Base-by-base conservation (phyloP, 2,797 vertebrate genomes). In the Nothura maculosa region DNA sequence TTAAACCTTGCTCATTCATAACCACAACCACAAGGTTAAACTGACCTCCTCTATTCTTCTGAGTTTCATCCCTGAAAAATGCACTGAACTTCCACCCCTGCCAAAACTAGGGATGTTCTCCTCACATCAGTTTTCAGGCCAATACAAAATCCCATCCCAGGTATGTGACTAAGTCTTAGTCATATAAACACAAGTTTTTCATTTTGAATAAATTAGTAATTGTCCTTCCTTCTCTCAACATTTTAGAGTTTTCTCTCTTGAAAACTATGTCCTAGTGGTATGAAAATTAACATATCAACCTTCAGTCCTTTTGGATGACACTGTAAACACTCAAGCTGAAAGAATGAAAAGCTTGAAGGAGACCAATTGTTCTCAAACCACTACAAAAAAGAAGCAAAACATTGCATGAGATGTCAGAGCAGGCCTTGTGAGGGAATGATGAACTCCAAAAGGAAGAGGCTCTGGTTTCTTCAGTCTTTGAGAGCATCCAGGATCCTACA, bases 151-250 rank as follows among this genome's bases (percentile, higher is more conserved):
- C 78, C 87, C 92, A 85, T 88, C 94, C 91, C 96, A 98, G 97
- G 96, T 98, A 94, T 87, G 87, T 98, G 97, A 97, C 97, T 98
- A 97, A 98, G 89, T 90, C 87, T 98, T 97, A 97, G 95, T 98
- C 97, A 98, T 38, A 85, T 87, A 95, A 97, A 94, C 95, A 97
- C 42, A 96, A 97, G 86, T 61, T 97, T 97, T 96, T 96, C 50
- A 89, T 97, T 80, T 94, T 89, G 92, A 95, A 89, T 91, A 62
- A 94, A 61, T 81, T 79, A 76, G 20, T 52, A 45, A 89, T 55
- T 73, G 80, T 90, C 62, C 88, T 96, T 93, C 52, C 30, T 82
- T 79, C 70, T 93, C 36, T 58, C 52, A 78, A 20, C 27, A n/a
- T 40, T 38, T 32, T 69, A 87, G 66, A 92, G 67, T 79, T 92